These are phyloP conservation scores for Rousettus madagascariensis DNA, from an alignment of 2,797 vertebrate genomes.

Conservation along the genomic window DNA sequence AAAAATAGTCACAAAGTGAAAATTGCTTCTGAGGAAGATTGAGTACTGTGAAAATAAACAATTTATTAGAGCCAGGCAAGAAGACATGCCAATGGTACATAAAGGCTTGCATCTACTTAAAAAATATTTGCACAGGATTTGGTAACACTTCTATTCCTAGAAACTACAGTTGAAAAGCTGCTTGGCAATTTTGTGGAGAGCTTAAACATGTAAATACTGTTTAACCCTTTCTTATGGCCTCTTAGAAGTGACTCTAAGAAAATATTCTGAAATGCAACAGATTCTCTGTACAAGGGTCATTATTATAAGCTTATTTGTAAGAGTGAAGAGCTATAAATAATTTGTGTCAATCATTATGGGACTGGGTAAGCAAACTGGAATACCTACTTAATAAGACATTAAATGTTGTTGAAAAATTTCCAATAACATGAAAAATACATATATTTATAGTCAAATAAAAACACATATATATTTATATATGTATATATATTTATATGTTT, in stretches of 20 bases:
- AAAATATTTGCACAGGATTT: constrained; percentile 5
- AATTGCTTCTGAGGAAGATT: not conserved
- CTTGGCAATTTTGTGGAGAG: not conserved
- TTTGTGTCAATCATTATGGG: not conserved
- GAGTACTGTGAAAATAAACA: not conserved
- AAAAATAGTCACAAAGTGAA: not conserved
- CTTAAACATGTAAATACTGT: not conserved
- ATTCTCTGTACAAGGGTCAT: not conserved
- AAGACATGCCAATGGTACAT: not conserved
- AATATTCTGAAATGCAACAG: not conserved
- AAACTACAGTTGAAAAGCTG: not conserved
- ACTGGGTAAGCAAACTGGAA: not conserved
- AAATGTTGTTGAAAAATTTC: not conserved
- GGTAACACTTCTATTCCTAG: not conserved
- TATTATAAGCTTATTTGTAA: not conserved
- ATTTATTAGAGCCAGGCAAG: not conserved
- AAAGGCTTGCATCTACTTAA: not conserved
- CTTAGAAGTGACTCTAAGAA: not conserved
- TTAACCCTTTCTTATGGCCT: not conserved
- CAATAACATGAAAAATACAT: not conserved
- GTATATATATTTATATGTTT: not conserved
- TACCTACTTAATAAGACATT: not conserved
- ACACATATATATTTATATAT: not conserved
- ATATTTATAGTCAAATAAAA: not conserved
- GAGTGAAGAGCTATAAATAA: not conserved